phyloP scores from a whole-genome alignment of 2,797 vertebrate genomes.

The Crenichthys baileyi region DNA sequence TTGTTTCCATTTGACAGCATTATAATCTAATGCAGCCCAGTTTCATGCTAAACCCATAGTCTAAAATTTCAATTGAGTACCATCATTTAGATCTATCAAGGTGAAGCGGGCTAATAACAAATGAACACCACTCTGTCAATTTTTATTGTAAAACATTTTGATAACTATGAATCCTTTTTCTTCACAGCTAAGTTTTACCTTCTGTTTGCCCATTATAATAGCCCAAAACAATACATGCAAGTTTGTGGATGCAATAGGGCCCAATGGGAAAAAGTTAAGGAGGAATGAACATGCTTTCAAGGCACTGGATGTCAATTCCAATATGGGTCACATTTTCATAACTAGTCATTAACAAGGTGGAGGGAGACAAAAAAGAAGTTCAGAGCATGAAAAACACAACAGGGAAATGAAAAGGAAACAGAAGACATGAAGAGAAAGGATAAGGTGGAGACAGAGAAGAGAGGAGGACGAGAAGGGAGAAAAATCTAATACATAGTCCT shows the following conservation, averaged over 20 bases:
- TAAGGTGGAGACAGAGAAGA: conserved; percentile 2
- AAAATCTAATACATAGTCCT: conserved; percentile 57
- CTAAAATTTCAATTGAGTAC: no score
- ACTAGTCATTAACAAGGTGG: conserved; percentile 32
- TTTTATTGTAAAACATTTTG: not conserved
- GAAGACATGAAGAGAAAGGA: conserved; percentile 16
- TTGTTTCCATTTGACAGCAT: not conserved
- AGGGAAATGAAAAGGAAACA: conserved; percentile 31
- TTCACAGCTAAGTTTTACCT: not conserved
- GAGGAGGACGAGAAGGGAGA: conserved; percentile 29
- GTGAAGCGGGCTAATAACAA: not conserved
- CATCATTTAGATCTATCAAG: not conserved
- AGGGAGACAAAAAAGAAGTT: conserved; percentile 35
- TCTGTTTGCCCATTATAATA: not conserved
- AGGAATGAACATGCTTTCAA: not conserved
- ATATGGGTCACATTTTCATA: conserved; percentile 11
- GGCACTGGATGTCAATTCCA: not conserved
- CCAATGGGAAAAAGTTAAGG: not conserved
- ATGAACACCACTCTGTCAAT: not conserved
- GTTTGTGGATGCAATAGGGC: not conserved
- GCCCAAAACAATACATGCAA: not conserved
- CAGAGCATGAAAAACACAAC: conserved; percentile 13
- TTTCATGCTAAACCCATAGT: no score
- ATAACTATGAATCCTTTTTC: not conserved
- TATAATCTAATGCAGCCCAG: not conserved